Evolutionary conservation across 2,888 invertebrate genomes (phyloP), one percentile per base, ranked within the genome.

Genomic region (Acanthosepion lycidas): DNA sequence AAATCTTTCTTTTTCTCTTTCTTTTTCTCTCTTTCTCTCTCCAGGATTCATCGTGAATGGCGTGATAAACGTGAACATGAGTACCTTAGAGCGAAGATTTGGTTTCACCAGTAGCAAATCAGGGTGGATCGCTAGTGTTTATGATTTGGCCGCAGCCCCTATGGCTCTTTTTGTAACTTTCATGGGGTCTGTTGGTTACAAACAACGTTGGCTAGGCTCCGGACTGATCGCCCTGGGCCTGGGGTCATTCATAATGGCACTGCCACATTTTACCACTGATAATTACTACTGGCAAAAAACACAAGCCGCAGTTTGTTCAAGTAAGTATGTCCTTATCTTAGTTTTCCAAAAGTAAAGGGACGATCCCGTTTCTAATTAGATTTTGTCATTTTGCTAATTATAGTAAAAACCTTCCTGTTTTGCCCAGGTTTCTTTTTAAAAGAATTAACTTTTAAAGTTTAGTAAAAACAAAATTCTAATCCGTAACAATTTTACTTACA

Each of bases 191-290:
- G 96, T 96, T 15, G 95, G 95, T 92, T 95, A 96, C 94, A 96
- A 98, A 95, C 98, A 98, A 2, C 95, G 97, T 59, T 98, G 98
- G 98, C 98, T 99, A 94, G 98, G 98, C n/a, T 98, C 98, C 97
- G 98, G 98, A 0, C 98, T 98, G 95, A 98, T 98, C 94, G 97
- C 98, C 94, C 98, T 99, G 98, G 98, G 97, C 2, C 91, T 97
- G 9, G 97, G 98, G 0, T 98, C 98, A 1, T 97, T 99, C 94
- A 98, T 98, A 94, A 99, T 99, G 97, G 98, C 98, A 0, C 97
- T 98, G 94, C 99, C 99, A 0, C 98, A 99, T 97, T 98, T 98
- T 97, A 97, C 98, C 53, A 53, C 93, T n/a, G 93, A 93, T 28
- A 49, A 28, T 49, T 93, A 93, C n/a, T 15, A 28, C 18, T 93